Percentiles rank a stretch among this genome's conserved stretches.
Conservation (phyloP, 2,113 vertebrate species). For the Leuciscus idus region DNA sequence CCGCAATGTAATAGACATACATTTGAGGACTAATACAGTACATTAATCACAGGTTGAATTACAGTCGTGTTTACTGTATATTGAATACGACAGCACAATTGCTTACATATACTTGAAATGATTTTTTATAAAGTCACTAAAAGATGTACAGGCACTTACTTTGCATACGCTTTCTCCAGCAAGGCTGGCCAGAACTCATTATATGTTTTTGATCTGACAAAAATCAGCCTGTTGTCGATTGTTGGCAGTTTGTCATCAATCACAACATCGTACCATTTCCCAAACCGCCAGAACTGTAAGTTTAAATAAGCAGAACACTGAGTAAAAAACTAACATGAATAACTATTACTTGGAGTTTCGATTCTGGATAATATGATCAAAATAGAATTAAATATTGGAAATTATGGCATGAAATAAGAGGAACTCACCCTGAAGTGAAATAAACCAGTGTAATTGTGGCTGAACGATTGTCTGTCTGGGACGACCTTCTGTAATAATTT, state of each 20-base stretch:
- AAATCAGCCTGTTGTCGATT: slow-evolving; percentile 66
- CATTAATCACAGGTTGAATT: neutral
- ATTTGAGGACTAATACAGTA: neutral
- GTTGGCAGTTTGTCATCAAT: slow-evolving; percentile 80
- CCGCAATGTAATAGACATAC: neutral
- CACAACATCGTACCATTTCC: slow-evolving; percentile 76
- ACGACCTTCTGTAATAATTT: slow-evolving; percentile 59
- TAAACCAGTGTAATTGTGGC: slow-evolving; percentile 70
- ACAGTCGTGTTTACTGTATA: neutral
- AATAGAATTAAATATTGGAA: no score
- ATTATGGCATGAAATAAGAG: neutral
- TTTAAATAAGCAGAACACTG: neutral
- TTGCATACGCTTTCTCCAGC: slow-evolving; percentile 80
- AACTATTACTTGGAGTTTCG: neutral
- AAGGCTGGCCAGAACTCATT: slow-evolving; percentile 79
- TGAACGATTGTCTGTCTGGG: slow-evolving; percentile 67
- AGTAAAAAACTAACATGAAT: neutral
- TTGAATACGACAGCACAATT: neutral
- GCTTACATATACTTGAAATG: neutral
- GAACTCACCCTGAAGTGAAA: slow-evolving; percentile 78
- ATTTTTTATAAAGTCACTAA: neutral
- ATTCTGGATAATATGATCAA: neutral
- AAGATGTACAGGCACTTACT: slow-evolving; percentile 64
- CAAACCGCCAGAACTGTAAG: slow-evolving; percentile 79
- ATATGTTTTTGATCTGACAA: slow-evolving; percentile 66